phyloP scores from a whole-genome alignment of 2,888 invertebrate genomes.

The Cynaeus angustus region DNA sequence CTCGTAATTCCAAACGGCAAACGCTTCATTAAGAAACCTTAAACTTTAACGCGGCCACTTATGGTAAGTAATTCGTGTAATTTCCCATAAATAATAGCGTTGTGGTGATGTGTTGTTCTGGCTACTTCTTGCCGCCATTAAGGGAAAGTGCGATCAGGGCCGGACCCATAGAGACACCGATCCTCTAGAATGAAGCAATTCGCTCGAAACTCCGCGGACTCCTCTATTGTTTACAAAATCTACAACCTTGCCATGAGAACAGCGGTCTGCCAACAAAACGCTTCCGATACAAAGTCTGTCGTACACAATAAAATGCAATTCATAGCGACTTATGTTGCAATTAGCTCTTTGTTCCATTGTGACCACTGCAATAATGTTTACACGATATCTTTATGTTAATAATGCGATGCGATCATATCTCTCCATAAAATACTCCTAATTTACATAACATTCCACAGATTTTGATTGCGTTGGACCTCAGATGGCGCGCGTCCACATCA shows the following conservation, averaged over 20 bases:
- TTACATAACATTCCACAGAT: constrained; percentile 45
- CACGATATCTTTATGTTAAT: constrained; percentile 65
- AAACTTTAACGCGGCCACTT: constrained; percentile 28
- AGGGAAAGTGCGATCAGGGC: background rate
- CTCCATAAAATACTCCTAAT: constrained; percentile 39
- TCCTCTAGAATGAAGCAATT: constrained; percentile 12
- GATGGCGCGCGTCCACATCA: constrained; percentile 60
- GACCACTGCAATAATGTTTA: constrained; percentile 61
- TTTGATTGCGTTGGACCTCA: constrained; percentile 41
- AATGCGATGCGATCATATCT: constrained; percentile 59
- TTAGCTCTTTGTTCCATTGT: constrained; percentile 62
- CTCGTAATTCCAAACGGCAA: constrained; percentile 1
- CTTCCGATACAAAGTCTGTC: constrained; percentile 40
- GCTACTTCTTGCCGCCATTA: constrained; percentile 13
- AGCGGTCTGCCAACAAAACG: constrained; percentile 17
- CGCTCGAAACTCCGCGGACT: background rate
- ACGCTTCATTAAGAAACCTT: constrained; percentile 31
- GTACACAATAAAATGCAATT: constrained; percentile 54
- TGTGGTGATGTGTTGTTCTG: constrained; percentile 1
- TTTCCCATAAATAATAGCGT: constrained; percentile 20
- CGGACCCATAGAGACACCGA: no score
- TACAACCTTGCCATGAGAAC: constrained; percentile 31
- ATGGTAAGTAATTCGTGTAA: constrained; percentile 19
- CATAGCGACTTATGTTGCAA: constrained; percentile 61
- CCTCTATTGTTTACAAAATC: constrained; percentile 24